Evolutionary conservation across 1,140 invertebrate genomes (phyloP).

Genomic region (Drosophila sturtevanti): DNA sequence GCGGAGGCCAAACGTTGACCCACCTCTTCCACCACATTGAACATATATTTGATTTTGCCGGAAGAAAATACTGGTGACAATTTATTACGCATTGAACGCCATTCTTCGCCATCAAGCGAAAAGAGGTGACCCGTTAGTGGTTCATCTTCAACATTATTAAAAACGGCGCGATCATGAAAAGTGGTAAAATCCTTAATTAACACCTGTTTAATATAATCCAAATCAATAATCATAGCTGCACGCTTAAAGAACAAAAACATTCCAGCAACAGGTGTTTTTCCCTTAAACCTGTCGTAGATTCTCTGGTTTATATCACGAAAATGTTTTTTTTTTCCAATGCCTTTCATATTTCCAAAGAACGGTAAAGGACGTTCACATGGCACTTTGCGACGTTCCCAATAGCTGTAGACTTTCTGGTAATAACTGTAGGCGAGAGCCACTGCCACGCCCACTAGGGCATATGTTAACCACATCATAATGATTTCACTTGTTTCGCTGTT

Average conservation of each 20-base stretch:
- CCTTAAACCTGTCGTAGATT: slow-evolving; percentile 73
- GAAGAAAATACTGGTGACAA: slow-evolving; percentile 85
- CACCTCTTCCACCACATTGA: slow-evolving; percentile 73
- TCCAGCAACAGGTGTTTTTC: slow-evolving; percentile 52
- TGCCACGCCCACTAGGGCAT: slow-evolving; percentile 38
- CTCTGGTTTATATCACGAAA: slow-evolving; percentile 54
- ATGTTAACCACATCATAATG: slow-evolving; percentile 27
- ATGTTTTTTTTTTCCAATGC: slow-evolving; percentile 38
- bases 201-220: slow-evolving; percentile 69
- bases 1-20: slow-evolving; percentile 51
- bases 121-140: slow-evolving; percentile 84
- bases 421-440: slow-evolving; percentile 32
- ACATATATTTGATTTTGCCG: slow-evolving; percentile 85
- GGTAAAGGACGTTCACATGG: slow-evolving; percentile 68
- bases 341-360: slow-evolving; percentile 70
- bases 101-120: slow-evolving; percentile 83
- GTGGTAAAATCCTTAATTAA: slow-evolving; percentile 75
- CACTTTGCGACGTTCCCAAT: slow-evolving; percentile 82
- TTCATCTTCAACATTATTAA: slow-evolving; percentile 83
- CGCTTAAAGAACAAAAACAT: slow-evolving; percentile 54
- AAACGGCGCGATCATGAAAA: slow-evolving; percentile 83
- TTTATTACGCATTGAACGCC: slow-evolving; percentile 84
- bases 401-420: slow-evolving; percentile 57
- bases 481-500: not conserved
- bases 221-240: slow-evolving; percentile 48